These are phyloP conservation scores for Aurelia sp. DNA, from an alignment of 30 jellyfish, hydroid and myxozoan genomes.

Conservation along the genomic window DNA sequence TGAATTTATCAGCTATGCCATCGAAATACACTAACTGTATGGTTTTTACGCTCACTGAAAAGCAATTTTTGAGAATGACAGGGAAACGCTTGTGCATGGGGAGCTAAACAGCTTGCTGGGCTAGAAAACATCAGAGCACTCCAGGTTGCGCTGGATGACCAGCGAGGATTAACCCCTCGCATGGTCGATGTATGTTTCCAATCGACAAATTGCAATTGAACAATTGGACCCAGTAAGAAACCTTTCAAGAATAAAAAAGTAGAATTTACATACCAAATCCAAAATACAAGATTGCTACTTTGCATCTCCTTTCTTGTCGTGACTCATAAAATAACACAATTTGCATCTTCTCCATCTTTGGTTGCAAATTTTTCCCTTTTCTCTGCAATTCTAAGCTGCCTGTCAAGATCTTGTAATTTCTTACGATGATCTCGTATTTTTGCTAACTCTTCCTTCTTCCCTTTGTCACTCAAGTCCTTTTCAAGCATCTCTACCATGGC, in stretches of 20 bases:
- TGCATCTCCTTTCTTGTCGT: not conserved
- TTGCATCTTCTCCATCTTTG: conserved; percentile 79
- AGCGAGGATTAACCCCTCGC: too few species aligned
- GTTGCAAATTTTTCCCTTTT: conserved; percentile 80
- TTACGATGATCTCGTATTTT: conserved; percentile 84
- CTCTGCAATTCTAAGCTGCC: conserved; percentile 90
- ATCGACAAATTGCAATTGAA: not conserved
- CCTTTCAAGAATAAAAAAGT: conserved; percentile 3
- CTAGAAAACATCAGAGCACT: too few species aligned
- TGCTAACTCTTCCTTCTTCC: conserved; percentile 87
- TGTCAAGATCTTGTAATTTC: conserved; percentile 89
- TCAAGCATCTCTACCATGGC: conserved; percentile 93
- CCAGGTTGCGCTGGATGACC: too few species aligned
- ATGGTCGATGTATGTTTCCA: not conserved
- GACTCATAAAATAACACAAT: conserved; percentile 47
- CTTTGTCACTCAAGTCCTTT: conserved; percentile 87
- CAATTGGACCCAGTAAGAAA: not conserved
- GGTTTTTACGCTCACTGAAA: too few species aligned
- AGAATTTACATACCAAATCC: conserved; percentile 33
- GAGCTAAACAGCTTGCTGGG: too few species aligned
- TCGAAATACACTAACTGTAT: too few species aligned
- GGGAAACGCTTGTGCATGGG: too few species aligned
- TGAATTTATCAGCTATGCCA: too few species aligned
- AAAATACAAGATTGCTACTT: not conserved
- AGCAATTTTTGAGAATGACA: too few species aligned